Conservation (phyloP, 2,888 invertebrate genomes). For the Dryobota labecula region DNA sequence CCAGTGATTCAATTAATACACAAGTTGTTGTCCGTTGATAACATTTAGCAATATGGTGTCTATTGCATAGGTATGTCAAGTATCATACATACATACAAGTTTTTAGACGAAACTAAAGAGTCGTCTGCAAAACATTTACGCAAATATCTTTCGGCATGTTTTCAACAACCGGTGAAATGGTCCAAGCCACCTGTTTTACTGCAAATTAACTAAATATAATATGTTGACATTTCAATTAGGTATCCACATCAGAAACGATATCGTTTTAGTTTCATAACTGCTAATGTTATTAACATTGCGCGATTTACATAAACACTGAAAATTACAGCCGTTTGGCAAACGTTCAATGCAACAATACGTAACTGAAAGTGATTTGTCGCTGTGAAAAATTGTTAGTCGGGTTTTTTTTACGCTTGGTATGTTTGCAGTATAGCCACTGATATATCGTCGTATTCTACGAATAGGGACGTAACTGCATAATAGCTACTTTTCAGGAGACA, state of each 20-base stretch:
- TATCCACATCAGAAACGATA: conserved; percentile 26
- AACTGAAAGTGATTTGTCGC: conserved; percentile 2
- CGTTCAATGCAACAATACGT: conserved; percentile 32
- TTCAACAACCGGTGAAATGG: conserved; percentile 72
- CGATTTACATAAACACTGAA: conserved; percentile 24
- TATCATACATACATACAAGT: conserved; percentile 54
- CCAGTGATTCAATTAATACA: conserved; percentile 10
- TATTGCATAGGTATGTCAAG: conserved; percentile 52
- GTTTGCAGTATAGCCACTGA: neutral
- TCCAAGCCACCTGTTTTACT: conserved; percentile 74
- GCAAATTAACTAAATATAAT: conserved; percentile 65
- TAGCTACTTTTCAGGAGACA: too few relatives aligned
- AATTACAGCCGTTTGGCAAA: conserved; percentile 40
- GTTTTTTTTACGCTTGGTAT: neutral
- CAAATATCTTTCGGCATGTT: conserved; percentile 66
- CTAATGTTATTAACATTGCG: conserved; percentile 37
- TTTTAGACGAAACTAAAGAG: conserved; percentile 59
- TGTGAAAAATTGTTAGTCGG: neutral
- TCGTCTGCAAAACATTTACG: conserved; percentile 66
- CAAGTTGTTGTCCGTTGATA: conserved; percentile 42
- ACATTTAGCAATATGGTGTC: conserved; percentile 55
- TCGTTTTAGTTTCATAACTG: conserved; percentile 40
- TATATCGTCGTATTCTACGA: too few relatives aligned
- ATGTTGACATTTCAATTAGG: conserved; percentile 53
- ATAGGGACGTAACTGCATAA: too few relatives aligned